Evolutionary conservation across 2,888 invertebrate genomes (phyloP), one percentile per base, ranked within the genome.

Genomic region (Lasioglossum pauxillum): DNA sequence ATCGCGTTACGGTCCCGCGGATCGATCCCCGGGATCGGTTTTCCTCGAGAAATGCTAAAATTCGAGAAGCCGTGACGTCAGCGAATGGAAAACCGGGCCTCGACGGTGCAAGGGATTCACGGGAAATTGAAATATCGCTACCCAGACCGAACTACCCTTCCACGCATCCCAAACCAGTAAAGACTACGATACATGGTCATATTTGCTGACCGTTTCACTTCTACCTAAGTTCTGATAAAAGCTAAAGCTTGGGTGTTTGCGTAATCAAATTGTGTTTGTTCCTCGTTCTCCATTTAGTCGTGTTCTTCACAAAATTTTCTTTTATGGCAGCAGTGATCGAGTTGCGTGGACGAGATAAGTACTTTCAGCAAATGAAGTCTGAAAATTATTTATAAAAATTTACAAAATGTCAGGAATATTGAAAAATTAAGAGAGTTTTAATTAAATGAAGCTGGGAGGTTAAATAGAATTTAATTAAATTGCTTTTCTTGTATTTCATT

Each of bases 1-100:
- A 88, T 88, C 79, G 82, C 69, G 73, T 64, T 85, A 82, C 76
- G 77, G 80, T 78, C 75, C 60, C 75, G 49, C 44, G 53, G 82
- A 71, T 41, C 71, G 71, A 41, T 71, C 38, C 69, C 19, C n/a
- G 41, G 31, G 27, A 53, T 27, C 31, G 74, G 38, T 31, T n/a
- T 57, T 75, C 35, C 60, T 3, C 57, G 38, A 35, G 27, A 46
- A 10, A 27, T n/a, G 60, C 57, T 41, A 78, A 53, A 60, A 41
- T 78, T 71, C 38, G 69, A 71, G 41, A n/a, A 71, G n/a, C n/a
- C 23, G 14, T n/a, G 71, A 71, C 71, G n/a, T 41, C 71, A 41
- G 41, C 41, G 41, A n/a, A 38, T 12, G 69, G 69, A 71, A n/a
- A 38, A 10, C 38, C 12, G 8, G 23, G 31, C 64, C 38, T 10